Conservation (phyloP, 2,113 vertebrate species). For the Podarcis muralis region DNA sequence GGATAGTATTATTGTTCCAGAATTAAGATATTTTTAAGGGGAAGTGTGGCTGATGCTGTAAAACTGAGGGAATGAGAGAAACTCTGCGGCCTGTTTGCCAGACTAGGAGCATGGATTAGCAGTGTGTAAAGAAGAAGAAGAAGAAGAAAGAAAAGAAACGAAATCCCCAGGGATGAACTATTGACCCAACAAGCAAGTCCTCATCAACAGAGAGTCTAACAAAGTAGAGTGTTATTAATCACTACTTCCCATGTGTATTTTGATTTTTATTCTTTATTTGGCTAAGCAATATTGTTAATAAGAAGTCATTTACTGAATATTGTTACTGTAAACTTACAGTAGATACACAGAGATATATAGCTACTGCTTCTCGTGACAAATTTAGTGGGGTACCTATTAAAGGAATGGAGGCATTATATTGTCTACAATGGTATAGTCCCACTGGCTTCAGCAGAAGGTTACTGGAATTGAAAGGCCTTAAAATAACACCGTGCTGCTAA, state of each 20-base stretch:
- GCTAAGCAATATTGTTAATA: constrained; percentile 37
- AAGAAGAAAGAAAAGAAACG: constrained; percentile 11
- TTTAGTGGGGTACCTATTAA: too few species aligned
- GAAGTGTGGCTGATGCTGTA: constrained; percentile 21
- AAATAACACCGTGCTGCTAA: background rate
- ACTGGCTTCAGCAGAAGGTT: background rate
- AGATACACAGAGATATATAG: too few species aligned
- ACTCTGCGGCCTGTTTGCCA: constrained; percentile 20
- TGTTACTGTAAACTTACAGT: constrained; percentile 14
- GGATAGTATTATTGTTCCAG: constrained; percentile 43
- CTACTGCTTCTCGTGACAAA: too few species aligned
- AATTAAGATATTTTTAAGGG: constrained; percentile 43
- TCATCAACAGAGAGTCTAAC: constrained; percentile 41
- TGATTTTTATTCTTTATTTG: constrained; percentile 10
- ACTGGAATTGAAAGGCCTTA: background rate
- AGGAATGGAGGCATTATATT: too few species aligned
- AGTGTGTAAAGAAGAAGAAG: background rate
- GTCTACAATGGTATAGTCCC: too few species aligned
- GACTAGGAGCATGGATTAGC: constrained; percentile 43
- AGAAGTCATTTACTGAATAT: constrained; percentile 30
- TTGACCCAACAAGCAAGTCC: constrained; percentile 43
- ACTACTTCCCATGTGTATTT: constrained; percentile 29
- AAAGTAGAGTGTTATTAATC: constrained; percentile 54
- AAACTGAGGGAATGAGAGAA: constrained; percentile 44
- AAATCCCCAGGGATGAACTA: constrained; percentile 51